Evolutionary conservation across 2,113 vertebrate genomes (phyloP).

Genomic region (Varanus salvator): DNA sequence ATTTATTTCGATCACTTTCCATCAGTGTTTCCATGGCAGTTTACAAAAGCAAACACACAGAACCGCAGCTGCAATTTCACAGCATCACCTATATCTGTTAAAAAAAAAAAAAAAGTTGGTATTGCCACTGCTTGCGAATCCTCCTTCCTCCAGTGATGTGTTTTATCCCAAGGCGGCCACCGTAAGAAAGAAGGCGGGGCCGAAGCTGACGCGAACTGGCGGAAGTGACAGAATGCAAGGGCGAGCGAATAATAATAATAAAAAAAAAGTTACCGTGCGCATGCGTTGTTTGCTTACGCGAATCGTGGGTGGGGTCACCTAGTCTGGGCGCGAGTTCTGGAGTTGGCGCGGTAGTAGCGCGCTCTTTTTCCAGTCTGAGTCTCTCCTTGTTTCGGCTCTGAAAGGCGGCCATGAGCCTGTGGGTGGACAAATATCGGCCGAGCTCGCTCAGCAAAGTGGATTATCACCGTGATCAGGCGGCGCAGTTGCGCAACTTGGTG

Average conservation of each 20-base stretch:
- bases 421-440: slow-evolving; percentile 95
- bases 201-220: background rate
- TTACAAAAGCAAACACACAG: background rate
- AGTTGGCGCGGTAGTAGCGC: slow-evolving; percentile 19
- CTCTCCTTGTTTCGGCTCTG: background rate
- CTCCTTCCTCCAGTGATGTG: too few species aligned
- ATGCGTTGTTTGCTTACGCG: background rate
- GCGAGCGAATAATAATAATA: too few species aligned
- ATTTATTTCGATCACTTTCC: background rate
- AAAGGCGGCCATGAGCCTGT: slow-evolving; percentile 87
- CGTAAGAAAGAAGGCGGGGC: background rate
- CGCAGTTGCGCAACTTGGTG: slow-evolving; percentile 91
- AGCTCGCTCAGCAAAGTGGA: slow-evolving; percentile 85
- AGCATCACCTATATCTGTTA: background rate
- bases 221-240: background rate
- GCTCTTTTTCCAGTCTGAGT: background rate
- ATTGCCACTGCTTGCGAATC: background rate
- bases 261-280: background rate
- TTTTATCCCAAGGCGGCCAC: background rate
- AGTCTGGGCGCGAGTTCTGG: slow-evolving; percentile 57
- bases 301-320: slow-evolving; percentile 20
- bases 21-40: background rate
- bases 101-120: too few species aligned
- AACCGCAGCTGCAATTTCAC: too few species aligned
- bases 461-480: slow-evolving; percentile 92